Evolutionary conservation across 1,140 invertebrate species (phyloP), one percentile per base, ranked within the genome.

Genomic region (Bacillus rossius): DNA sequence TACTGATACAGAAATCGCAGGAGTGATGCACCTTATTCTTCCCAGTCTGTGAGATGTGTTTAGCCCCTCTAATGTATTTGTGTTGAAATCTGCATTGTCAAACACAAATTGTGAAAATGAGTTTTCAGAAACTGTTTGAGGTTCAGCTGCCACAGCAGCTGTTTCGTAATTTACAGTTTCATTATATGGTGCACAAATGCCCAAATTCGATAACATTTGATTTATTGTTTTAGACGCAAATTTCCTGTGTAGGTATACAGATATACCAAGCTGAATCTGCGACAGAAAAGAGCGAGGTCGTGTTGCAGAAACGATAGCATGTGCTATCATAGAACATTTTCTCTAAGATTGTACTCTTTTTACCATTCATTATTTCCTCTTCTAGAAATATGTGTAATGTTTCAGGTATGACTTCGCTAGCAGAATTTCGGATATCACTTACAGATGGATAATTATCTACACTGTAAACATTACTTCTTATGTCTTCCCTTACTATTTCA

Each of bases 221-320:
- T 65, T 37, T n/a, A 20, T n/a, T 26, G 56, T 29, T 60, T 54
- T 63, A n/a, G 64, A 66, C 8, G 56, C 67, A 59, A 55, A 59
- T 59, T 66, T 70, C 54, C 51, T 57, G 43, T 65, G 57, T 8
- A 69, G 29, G 45, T 57, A 63, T 23, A 47, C 47, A 23, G 22
- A 55, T 23, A 67, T 16, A 40, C 57, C 61, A 40, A 61, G 38
- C 53, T 55, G 54, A 16, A 69, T 29, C 40, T 64, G 43, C 20
- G 65, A 67, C 20, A 65, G 65, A 62, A 72, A 74, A 51, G 65
- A 66, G 53, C 68, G 68, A 58, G 66, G 70, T 60, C 71, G 62
- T 62, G 47, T 45, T 1, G 65, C 63, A 37, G 63, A 34, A 63
- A 75, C 71, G 16, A 74, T 75, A 59, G 57, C 7, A 43, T 71